Evolutionary conservation across 2,113 vertebrate species (phyloP).

Genomic region (Coptodon bakossiorum): DNA sequence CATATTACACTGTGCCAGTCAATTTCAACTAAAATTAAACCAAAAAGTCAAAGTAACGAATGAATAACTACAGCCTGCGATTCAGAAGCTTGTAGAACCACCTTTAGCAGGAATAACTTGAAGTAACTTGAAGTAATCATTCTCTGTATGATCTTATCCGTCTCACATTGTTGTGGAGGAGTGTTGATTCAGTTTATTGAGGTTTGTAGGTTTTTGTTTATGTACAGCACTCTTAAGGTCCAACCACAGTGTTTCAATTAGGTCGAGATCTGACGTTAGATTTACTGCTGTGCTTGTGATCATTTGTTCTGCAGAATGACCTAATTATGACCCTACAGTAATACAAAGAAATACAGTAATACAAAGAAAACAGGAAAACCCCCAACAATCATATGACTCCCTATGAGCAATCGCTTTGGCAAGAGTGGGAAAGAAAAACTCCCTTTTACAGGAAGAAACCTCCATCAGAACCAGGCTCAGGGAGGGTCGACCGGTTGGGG

Average conservation of each 20-base stretch:
- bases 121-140: neutral
- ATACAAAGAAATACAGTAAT: neutral
- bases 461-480: neutral
- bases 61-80: neutral
- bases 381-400: neutral
- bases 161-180: neutral
- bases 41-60: neutral
- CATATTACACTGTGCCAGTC: neutral
- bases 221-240: neutral
- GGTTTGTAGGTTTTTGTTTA: neutral
- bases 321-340: neutral
- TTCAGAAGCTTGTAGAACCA: neutral
- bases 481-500: fast-evolving
- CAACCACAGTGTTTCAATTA: neutral
- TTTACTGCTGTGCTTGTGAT: neutral
- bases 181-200: neutral
- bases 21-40: neutral
- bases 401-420: neutral
- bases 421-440: neutral
- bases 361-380: neutral
- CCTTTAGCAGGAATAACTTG: neutral
- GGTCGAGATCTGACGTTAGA: neutral
- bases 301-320: neutral
- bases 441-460: neutral
- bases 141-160: neutral